Percentiles rank a stretch among this genome's conserved stretches.
phyloP scores from a whole-genome alignment of 2,888 invertebrate genomes.

The Mamestra brassicae region DNA sequence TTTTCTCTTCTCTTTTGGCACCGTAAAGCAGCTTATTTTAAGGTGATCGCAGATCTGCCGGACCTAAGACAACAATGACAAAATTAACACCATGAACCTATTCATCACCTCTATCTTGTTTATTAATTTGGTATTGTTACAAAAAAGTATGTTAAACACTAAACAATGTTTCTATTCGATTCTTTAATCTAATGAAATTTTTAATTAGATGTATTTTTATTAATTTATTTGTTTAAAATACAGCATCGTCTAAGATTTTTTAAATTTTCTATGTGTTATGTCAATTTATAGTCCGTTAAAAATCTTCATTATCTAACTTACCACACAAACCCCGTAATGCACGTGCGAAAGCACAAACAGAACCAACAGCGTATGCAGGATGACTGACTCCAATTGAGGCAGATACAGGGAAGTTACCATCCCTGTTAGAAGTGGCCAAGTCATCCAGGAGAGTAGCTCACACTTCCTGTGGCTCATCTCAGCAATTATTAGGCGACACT shows the following conservation, averaged over 20 bases:
- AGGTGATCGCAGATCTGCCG: conserved; percentile 98
- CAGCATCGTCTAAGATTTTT: too few species aligned
- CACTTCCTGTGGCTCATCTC: conserved; percentile 98
- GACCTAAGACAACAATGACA: conserved; percentile 91
- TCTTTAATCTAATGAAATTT: too few species aligned
- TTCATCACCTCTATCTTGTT: not conserved
- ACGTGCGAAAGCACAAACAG: conserved; percentile 95
- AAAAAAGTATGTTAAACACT: too few species aligned
- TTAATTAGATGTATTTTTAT: not conserved
- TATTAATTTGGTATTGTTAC: too few species aligned
- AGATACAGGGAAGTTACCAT: conserved; percentile 88
- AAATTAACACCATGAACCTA: conserved; percentile 1
- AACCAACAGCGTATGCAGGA: conserved; percentile 93
- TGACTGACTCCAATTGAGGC: conserved; percentile 91
- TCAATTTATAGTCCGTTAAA: not conserved
- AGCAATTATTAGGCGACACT: conserved; percentile 98
- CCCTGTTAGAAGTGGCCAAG: conserved; percentile 92
- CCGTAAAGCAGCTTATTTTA: conserved; percentile 95
- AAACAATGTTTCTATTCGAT: too few species aligned
- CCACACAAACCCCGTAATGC: conserved; percentile 98
- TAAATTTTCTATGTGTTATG: too few species aligned
- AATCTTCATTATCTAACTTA: conserved; percentile 89
- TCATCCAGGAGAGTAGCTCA: conserved; percentile 95
- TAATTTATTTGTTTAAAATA: too few species aligned
- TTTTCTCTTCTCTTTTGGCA: conserved; percentile 79